Evolutionary conservation across 2,113 vertebrate genomes (phyloP), one percentile per base, ranked within the genome.

Genomic region (Sardina pilchardus): DNA sequence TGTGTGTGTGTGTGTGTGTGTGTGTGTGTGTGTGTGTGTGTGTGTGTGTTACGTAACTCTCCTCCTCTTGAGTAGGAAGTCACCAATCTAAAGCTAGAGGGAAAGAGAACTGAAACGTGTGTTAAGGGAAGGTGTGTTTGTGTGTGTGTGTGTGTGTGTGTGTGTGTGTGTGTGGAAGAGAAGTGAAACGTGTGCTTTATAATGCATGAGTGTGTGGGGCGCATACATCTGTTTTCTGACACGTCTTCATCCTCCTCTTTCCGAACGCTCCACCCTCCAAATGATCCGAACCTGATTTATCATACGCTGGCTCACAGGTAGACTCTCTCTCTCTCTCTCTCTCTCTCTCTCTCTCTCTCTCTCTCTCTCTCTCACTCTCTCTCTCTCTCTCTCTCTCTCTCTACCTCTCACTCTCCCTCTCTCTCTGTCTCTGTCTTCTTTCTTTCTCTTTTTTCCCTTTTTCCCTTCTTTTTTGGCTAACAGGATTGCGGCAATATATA

Each of bases 401-500:
- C 59, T n/a, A n/a, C n/a, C n/a, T n/a, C n/a, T n/a, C n/a, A n/a
- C n/a, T n/a, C n/a, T n/a, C n/a, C n/a, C n/a, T n/a, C n/a, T n/a
- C n/a, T n/a, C n/a, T n/a, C n/a, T n/a, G 92, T 94, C 90, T 92
- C 93, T 93, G 93, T 94, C 91, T 94, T 4, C 86, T 85, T 44
- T 92, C 86, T 90, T 89, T 89, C 91, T 88, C 92, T 93, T 90
- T 93, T 67, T 67, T 9, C 7, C 14, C 12, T 67, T 67, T 30
- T 14, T n/a, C 59, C 59, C n/a, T 30, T 30, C n/a, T 67, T 67
- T 67, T 67, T 67, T 67, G 63, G 93, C 93, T 93, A 94, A 94
- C 93, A 94, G 93, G 93, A 94, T 93, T 94, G 92, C 93, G 89
- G 92, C 93, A 93, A 95, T 95, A 94, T 93, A 94, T 94, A 94